Evolutionary conservation across 2,113 vertebrate species (phyloP), one percentile per base, ranked within the genome.

Genomic region (Heterochromis multidens): DNA sequence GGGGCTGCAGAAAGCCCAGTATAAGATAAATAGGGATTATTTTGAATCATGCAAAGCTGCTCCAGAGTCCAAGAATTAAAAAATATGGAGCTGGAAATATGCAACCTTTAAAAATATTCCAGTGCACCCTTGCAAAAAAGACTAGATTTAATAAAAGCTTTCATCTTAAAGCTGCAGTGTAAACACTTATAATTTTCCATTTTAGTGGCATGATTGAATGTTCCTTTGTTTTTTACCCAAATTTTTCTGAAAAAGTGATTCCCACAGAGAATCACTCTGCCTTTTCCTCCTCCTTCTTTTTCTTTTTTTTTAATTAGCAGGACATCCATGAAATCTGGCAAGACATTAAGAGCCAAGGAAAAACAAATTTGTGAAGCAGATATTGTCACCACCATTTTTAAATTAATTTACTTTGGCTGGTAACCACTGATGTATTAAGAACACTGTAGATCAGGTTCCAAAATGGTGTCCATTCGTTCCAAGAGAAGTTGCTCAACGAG

Each of bases 391-490:
- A 72, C 23, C 67, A 74, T 54, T 21, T 49, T 4, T 14, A 60
- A 81, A 79, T 21, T 12, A 61, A 46, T 37, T 78, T 74, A 37
- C 11, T 43, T 84, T 62, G 83, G 80, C 83, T 76, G 23, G 25
- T 52, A 54, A 52, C 46, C 46, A 74, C 17, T 74, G 46, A 31
- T 74, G 46, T 52, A 19, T 52, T 52, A 52, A n/a, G 70, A 74
- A 52, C 43, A 63, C 16, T 25, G 11, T 29, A 10, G 25, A 21
- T 52, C 23, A 19, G 0, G 27, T 58, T 79, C 61, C 79, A 62
- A 79, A 10, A 85, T 29, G 82, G n/a, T 6, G 56, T 16, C 25
- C 4, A 6, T 70, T 62, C 5, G 27, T 62, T 82, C 70, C 79
- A 57, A 58, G 74, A 31, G 29, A 80, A 59, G 67, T 58, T 77